Percentiles rank a stretch among this genome's conserved stretches.
These are phyloP conservation scores for Laticauda colubrina DNA, from an alignment of 2,113 vertebrate genomes.

Conservation along the genomic window DNA sequence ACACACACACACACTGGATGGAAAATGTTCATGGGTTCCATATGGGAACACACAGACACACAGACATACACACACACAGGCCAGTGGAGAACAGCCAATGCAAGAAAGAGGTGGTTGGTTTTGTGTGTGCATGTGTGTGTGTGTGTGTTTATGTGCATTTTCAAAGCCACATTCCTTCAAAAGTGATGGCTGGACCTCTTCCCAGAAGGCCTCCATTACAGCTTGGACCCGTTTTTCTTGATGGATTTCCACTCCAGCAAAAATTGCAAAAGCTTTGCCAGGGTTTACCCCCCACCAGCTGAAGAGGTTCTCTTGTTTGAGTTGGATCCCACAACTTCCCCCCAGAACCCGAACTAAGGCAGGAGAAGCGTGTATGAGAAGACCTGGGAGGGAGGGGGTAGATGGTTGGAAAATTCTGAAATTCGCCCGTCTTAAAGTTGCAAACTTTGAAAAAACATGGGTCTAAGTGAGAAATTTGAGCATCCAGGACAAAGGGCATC, in stretches of 20 bases:
- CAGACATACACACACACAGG: conserved; percentile 36
- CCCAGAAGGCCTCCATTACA: conserved; percentile 61
- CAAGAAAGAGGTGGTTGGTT: conserved; percentile 58
- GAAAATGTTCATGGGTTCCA: conserved; percentile 73
- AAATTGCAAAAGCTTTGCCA: conserved; percentile 43
- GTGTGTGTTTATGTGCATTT: not conserved
- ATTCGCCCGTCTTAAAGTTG: not conserved
- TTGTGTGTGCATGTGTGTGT: not conserved
- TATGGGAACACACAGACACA: conserved; percentile 57
- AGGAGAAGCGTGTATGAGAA: not conserved
- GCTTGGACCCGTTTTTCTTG: conserved; percentile 64
- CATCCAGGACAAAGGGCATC: no score
- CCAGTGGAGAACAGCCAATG: conserved; percentile 61
- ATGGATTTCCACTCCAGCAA: conserved; percentile 42
- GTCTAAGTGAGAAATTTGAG: not conserved
- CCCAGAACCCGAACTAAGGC: not conserved
- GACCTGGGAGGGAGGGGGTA: not conserved
- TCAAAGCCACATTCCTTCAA: conserved; percentile 38
- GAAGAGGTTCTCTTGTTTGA: not conserved
- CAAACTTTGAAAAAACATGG: no score
- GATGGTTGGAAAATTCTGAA: not conserved
- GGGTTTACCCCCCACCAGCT: not conserved
- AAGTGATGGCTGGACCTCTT: conserved; percentile 63
- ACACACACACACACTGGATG: conserved; percentile 57
- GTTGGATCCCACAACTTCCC: not conserved